Evolutionary conservation across 2,888 invertebrate genomes (phyloP), one percentile per base, ranked within the genome.

Genomic region (Quadroppia sp.): DNA sequence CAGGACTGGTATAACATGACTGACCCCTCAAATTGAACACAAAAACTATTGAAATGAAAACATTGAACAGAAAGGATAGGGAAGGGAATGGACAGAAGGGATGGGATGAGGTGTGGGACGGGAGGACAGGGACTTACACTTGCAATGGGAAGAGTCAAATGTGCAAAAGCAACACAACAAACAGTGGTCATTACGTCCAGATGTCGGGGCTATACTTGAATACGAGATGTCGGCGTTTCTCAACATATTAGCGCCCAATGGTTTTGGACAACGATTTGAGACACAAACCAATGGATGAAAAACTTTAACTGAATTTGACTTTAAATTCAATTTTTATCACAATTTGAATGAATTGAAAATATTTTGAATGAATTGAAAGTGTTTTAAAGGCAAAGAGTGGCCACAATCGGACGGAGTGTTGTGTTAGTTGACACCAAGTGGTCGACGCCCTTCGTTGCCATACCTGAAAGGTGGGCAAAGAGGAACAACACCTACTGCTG

Each of bases 91-190:
- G 15, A 48, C 36, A 36, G 36, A 48, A 2, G 17, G 20, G 1
- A 15, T 53, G 45, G 45, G 15, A 13, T 45, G 45, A 20, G 53
- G 53, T 6, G 7, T 6, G 15, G 28, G 36, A 64, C n/a, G 36
- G 40, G 15, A 30, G 32, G 20, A 36, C 30, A 50, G 45, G n/a
- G 20, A 71, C 71, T 71, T 71, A 71, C 71, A 71, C 71, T 71
- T 71, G 64, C 64, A 64, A 28, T 42, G 71, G n/a, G 71, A 71
- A 56, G 59, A 71, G 17, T 71, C 23, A 32, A 28, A 32, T n/a
- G 71, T 53, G 59, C 71, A 71, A 56, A 71, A 71, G 71, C 71
- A 71, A 71, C 71, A 71, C 15, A n/a, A n/a, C n/a, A 56, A 40
- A 59, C 71, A 71, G 25, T 32, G 25, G 45, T 71, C 32, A 53